These are phyloP conservation scores for Dolichomitus sp. DNA, from an alignment of 2,888 invertebrate genomes.

Conservation along the genomic window DNA sequence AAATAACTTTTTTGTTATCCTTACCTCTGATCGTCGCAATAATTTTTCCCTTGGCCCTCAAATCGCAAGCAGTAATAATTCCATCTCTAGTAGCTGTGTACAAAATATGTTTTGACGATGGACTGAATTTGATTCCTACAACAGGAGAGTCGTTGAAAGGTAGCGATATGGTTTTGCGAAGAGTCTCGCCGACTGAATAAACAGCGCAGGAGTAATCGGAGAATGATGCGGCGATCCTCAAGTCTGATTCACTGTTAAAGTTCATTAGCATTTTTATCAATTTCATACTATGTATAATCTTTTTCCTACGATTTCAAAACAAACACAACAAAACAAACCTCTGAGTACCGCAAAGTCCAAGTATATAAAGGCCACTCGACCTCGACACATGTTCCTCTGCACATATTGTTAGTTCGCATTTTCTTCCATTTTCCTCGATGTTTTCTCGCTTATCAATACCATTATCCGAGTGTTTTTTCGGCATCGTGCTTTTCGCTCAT, in stretches of 20 bases:
- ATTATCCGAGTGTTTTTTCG: neutral
- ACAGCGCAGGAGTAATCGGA: slow-evolving; percentile 87
- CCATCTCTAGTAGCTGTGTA: slow-evolving; percentile 89
- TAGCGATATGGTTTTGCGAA: slow-evolving; percentile 84
- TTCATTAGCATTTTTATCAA: slow-evolving; percentile 21
- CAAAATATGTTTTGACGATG: slow-evolving; percentile 88
- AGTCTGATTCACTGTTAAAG: slow-evolving; percentile 79
- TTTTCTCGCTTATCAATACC: neutral
- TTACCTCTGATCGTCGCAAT: slow-evolving; percentile 86
- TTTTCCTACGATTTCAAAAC: neutral
- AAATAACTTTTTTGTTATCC: neutral
- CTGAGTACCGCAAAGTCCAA: slow-evolving; percentile 88
- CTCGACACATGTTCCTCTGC: slow-evolving; percentile 87
- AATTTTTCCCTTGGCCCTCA: slow-evolving; percentile 87
- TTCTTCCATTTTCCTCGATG: neutral
- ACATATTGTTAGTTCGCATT: neutral
- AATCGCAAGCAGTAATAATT: slow-evolving; percentile 89
- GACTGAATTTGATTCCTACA: slow-evolving; percentile 89
- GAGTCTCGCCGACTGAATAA: slow-evolving; percentile 86
- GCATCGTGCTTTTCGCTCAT: neutral
- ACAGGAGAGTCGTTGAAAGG: slow-evolving; percentile 86
- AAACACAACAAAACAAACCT: slow-evolving; percentile 83
- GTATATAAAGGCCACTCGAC: slow-evolving; percentile 88
- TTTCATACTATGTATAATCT: neutral
- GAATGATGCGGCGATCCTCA: slow-evolving; percentile 86